Conservation (phyloP, 2,113 vertebrate genomes). For the Sebastes fasciatus region DNA sequence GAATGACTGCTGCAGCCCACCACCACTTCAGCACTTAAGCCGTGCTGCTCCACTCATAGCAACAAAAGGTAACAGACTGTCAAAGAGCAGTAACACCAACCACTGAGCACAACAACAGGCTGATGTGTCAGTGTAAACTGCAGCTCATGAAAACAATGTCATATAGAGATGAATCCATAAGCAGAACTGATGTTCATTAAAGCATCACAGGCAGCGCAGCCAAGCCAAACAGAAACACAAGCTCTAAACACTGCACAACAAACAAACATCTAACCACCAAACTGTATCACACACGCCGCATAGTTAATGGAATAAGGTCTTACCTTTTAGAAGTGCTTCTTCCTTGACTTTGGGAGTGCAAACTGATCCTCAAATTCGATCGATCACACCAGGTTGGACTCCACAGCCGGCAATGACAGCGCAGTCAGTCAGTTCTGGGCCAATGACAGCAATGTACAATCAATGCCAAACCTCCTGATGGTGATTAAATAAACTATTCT, state of each 20-base stretch:
- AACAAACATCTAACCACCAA: conserved; percentile 25
- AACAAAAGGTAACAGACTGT: conserved; percentile 42
- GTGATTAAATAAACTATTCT: conserved; percentile 21
- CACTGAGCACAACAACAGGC: conserved; percentile 42
- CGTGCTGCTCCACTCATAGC: conserved; percentile 17
- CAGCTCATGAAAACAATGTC: conserved; percentile 48
- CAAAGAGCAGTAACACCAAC: conserved; percentile 51
- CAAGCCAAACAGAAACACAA: conserved; percentile 23
- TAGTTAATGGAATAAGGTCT: background rate
- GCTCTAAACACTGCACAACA: background rate
- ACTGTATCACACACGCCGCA: background rate
- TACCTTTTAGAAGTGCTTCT: conserved; percentile 21
- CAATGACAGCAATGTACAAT: conserved; percentile 14
- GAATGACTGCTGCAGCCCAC: conserved; percentile 42
- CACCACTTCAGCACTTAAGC: conserved; percentile 33
- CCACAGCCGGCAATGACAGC: conserved; percentile 19
- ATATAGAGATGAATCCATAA: conserved; percentile 34
- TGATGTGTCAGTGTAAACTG: conserved; percentile 31
- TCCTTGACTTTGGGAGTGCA: conserved; percentile 29
- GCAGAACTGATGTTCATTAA: conserved; percentile 31
- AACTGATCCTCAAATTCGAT: conserved; percentile 31
- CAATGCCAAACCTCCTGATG: conserved; percentile 30
- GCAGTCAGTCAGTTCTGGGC: conserved; percentile 23
- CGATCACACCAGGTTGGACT: conserved; percentile 20
- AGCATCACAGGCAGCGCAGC: conserved; percentile 19